Evolutionary conservation across 2,888 invertebrate species (phyloP), one percentile per base, ranked within the genome.

Genomic region (Craniophora ligustri): DNA sequence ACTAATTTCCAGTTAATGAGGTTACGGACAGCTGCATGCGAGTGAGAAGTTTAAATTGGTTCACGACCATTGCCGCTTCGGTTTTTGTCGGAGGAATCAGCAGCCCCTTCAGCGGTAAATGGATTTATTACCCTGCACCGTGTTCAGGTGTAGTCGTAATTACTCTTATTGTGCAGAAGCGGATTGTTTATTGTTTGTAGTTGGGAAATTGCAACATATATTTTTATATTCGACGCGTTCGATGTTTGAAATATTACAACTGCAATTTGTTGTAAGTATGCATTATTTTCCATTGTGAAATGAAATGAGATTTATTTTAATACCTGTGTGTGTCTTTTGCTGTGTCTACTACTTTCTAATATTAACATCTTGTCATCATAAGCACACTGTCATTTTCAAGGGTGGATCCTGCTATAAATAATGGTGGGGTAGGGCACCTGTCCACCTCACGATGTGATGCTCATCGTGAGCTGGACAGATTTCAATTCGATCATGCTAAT

Each of bases 71-170:
- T 67, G 76, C 81, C 76, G 81, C 83, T 79, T 79, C 75, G 81
- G 87, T 86, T 88, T 86, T 89, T 87, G 88, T 86, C 74, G 73
- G 84, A 82, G 83, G 81, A 89, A 90, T 91, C 89, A 89, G 81
- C 79, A 75, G 81, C 80, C 82, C 84, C 86, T 90, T 90, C 89
- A 89, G 72, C 70, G 78, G 77, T 89, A 88, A 91, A 90, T 87
- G 85, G 88, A 91, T 91, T 91, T 91, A 91, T 91, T 85, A 84
- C 87, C 78, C 60, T 76, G 76, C 78, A 81, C 82, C 79, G 82
- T 82, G n/a, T 86, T 82, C 88, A 87, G 86, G 85, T 88, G 86
- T 85, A 83, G 81, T 79, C 82, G 82, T 79, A 84, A 90, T 89
- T 90, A 87, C 86, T 87, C 86, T 86, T 88, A 88, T 88, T 88